Evolutionary conservation across 35 echinoderm and acorn worm species (phyloP), one percentile per base, ranked within the genome.

Genomic region (Amphiura filiformis): DNA sequence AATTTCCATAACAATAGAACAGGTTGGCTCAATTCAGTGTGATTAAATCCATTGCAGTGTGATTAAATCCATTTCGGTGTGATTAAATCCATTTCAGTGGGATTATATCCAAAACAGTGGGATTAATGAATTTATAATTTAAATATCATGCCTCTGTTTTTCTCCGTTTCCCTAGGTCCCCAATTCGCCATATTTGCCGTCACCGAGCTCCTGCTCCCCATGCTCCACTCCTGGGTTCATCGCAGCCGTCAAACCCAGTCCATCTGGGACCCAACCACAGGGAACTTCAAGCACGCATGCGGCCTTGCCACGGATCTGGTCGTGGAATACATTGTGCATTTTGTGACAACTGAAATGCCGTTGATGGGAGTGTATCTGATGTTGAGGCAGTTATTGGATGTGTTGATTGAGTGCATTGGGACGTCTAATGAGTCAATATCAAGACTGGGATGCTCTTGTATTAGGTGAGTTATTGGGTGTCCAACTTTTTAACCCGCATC

Each of bases 261-360:
- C 31, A 85, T 81, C 31, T 94, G 92, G 92, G 92, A 94, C 30
- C 84, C 90, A 30, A 91, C 89, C 17, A 88, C 89, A n/a, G 81
- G 92, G 17, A 94, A 98, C 75, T 94, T 98, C 89, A 94, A 98
- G 78, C 96, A 98, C 56, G 96, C 96, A 1, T 98, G 96, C 47
- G 96, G 96, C 44, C 86, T 98, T 36, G 84, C 96, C 36, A 89
- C 96, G 1, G 96, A 98, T 64, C 78, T 98, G 9, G 93, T 98
- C n/a, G 96, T 98, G 38, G 93, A 98, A 36, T 88, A 94, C 38
- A 78, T 94, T n/a, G 83, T 87, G 23, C 78, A 90, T 57, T 84
- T 92, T 80, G 80, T 92, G 17, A 75, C 77, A 23, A 82, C 34
- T 15, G 86, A 84, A 33, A 87, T 41, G 49, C 70, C 85, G 5